Percentiles rank a stretch among this genome's conserved stretches.
These are phyloP conservation scores for Alcis repandata DNA, from an alignment of 2,888 invertebrate species.

Conservation along the genomic window DNA sequence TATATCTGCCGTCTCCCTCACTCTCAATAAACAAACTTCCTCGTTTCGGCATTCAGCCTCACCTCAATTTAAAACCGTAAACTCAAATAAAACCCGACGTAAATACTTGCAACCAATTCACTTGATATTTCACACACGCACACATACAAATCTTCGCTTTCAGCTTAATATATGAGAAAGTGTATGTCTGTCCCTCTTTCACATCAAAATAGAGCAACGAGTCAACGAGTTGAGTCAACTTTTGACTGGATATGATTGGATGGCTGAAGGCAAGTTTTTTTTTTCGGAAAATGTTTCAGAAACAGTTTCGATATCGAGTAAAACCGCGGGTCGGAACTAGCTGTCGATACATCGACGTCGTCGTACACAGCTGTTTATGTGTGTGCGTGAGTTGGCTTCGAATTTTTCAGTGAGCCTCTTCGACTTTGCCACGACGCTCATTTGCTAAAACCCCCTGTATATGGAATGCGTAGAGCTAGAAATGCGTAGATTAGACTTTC, in stretches of 20 bases:
- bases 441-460: slow-evolving; percentile 77
- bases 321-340: background rate
- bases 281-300: background rate
- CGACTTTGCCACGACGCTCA: slow-evolving; percentile 71
- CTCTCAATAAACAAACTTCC: slow-evolving; percentile 26
- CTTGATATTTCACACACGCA: slow-evolving; percentile 20
- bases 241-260: background rate
- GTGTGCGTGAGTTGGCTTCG: slow-evolving; percentile 55
- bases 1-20: background rate
- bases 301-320: background rate
- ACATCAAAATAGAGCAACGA: background rate
- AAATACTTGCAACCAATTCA: slow-evolving; percentile 10
- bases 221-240: background rate
- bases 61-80: slow-evolving; percentile 33
- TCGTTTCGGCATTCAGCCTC: slow-evolving; percentile 11
- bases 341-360: slow-evolving; percentile 11
- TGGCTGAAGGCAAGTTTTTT: background rate
- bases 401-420: slow-evolving; percentile 67
- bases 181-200: slow-evolving; percentile 2
- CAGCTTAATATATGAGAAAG: background rate
- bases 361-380: slow-evolving; percentile 20
- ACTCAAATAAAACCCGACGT: slow-evolving; percentile 30
- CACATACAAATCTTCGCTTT: background rate
- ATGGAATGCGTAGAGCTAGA: slow-evolving; percentile 52
- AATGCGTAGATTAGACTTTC: slow-evolving; percentile 50